phyloP scores from a whole-genome alignment of 1,140 invertebrate genomes.

The Holcopasites calliopsidis region DNA sequence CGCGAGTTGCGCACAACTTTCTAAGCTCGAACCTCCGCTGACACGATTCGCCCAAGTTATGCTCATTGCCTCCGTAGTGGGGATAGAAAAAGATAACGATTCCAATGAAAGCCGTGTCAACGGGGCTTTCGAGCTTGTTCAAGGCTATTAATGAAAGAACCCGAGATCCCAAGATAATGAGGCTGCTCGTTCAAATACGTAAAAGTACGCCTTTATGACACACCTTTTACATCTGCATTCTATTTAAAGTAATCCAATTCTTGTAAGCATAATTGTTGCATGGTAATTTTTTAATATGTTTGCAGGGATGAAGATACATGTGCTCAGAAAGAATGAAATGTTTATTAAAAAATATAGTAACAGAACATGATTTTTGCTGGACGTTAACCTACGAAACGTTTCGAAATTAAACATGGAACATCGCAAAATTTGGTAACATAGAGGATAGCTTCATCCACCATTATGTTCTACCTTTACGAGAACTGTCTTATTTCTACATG shows the following conservation, averaged over 20 bases:
- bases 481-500: not conserved
- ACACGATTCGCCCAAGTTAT: conserved; percentile 51
- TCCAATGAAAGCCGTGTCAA: conserved; percentile 28
- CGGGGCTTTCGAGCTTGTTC: conserved; percentile 3
- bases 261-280: too few relatives aligned
- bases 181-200: not conserved
- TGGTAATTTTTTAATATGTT: too few relatives aligned
- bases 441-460: conserved; percentile 19
- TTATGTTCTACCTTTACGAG: not conserved
- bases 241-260: not conserved
- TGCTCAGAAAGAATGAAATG: not conserved
- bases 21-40: conserved; percentile 45
- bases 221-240: not conserved
- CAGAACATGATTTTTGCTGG: not conserved
- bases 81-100: conserved; percentile 31
- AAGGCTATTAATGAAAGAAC: not conserved
- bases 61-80: conserved; percentile 6
- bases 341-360: not conserved
- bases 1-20: conserved; percentile 58
- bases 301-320: too few relatives aligned
- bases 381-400: not conserved
- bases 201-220: not conserved
- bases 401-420: conserved; percentile 19
- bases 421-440: conserved; percentile 40
- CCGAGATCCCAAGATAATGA: not conserved